Conservation (phyloP, 1,140 invertebrate species). For the Temnothorax nylanderi region DNA sequence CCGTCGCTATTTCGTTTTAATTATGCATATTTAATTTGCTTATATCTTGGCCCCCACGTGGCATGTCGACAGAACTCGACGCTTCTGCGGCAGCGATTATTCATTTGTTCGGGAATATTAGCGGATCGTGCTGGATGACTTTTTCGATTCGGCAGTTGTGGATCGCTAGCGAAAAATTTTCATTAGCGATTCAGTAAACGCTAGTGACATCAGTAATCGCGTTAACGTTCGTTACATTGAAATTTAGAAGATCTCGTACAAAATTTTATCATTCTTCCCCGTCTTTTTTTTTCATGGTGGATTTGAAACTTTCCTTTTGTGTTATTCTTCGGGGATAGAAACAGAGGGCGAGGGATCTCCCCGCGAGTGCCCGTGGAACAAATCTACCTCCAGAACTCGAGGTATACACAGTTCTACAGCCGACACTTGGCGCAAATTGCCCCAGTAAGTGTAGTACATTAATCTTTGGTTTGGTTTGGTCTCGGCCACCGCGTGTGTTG, state of each 20-base stretch:
- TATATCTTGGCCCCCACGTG: constrained; percentile 73
- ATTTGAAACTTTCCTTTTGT: constrained; percentile 38
- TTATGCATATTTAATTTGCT: constrained; percentile 86
- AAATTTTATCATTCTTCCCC: constrained; percentile 23
- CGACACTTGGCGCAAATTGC: constrained; percentile 85
- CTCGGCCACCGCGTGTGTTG: constrained; percentile 79
- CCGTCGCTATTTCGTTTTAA: constrained; percentile 79
- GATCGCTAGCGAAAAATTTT: background rate
- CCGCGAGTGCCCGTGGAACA: constrained; percentile 65
- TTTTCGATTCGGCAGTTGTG: background rate
- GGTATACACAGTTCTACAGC: constrained; percentile 72
- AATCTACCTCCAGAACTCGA: constrained; percentile 71
- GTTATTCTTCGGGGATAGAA: constrained; percentile 52
- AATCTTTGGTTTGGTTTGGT: constrained; percentile 85
- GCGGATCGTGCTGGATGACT: background rate
- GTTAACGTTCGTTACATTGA: background rate
- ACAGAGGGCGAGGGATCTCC: constrained; percentile 62
- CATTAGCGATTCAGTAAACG: background rate
- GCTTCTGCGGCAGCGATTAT: constrained; percentile 12
- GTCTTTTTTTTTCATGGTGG: background rate
- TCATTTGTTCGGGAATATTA: constrained; percentile 30
- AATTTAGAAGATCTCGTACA: background rate
- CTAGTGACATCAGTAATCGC: background rate
- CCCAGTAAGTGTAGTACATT: constrained; percentile 85
- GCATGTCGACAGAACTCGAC: constrained; percentile 47